Base-by-base conservation (phyloP, 2,113 vertebrate species). In the Bubo blakistoni region DNA sequence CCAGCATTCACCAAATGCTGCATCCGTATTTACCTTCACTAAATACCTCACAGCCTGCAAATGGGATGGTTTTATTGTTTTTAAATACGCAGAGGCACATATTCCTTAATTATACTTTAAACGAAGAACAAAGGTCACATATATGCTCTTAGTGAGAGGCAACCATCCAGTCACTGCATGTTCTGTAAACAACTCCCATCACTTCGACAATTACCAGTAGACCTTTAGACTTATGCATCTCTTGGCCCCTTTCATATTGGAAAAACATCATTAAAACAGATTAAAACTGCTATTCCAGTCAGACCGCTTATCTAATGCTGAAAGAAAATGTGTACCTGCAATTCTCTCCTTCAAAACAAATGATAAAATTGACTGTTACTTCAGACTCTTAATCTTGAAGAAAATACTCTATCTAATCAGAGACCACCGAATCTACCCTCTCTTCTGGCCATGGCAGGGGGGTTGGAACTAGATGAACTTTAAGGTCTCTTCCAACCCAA, bases 201-300 rank as follows among this genome's bases (percentile, higher is more conserved):
- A 91, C 79, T 96, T 97, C 51, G 7, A 74, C 93, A 92, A 96
- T 95, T 96, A 96, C 88, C 80, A 96, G 86, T 4, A 96, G 94
- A 97, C 97, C 93, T 97, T 98, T 94, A 96, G 94, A 98, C 94
- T 97, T 96, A 51, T n/a, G 40, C 89, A 96, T 95, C 88, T 94
- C 91, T 73, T 93, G 69, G 96, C 54, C 88, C 47, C 36, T 91
- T 95, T 81, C 81, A 92, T 78, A 96, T 30, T 91, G 88, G 77
- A 84, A 94, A 96, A 97, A 92, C 70, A 94, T 91, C 81, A 96
- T 94, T 96, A 96, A 86, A 96, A 88, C 69, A 88, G 90, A 97
- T 95, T 96, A 87, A 96, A 97, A 96, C 67, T 92, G 91, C 86
- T 95, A 88, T 95, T 92, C 69, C 88, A 94, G 92, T 91, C 90